Conservation (phyloP, 2,797 vertebrate species). For the Denticeps clupeoides region DNA sequence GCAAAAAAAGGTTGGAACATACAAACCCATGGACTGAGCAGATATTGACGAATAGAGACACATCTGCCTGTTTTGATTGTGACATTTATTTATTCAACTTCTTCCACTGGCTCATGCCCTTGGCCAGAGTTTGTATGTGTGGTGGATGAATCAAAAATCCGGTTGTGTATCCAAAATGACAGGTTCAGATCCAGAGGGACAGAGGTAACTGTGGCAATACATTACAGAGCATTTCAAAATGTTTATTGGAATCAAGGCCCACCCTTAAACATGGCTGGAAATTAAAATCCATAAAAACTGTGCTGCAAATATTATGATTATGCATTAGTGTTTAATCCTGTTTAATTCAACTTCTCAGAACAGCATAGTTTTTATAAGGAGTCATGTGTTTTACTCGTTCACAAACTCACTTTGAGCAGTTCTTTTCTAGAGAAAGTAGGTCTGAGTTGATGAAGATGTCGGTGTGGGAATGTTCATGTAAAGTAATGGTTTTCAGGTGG, state of each 20-base stretch:
- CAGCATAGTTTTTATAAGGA: conserved; percentile 3
- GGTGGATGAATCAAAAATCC: too few relatives aligned
- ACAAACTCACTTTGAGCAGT: neutral
- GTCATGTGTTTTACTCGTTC: neutral
- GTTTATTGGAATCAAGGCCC: conserved; percentile 18
- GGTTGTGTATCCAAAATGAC: too few relatives aligned
- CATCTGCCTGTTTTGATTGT: too few relatives aligned
- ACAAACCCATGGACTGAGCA: too few relatives aligned
- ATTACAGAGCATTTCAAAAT: neutral
- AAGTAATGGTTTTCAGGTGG: too few relatives aligned
- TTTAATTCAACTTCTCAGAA: neutral
- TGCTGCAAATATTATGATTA: conserved; percentile 8
- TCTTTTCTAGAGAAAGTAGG: neutral
- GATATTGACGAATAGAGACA: too few relatives aligned
- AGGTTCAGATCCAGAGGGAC: too few relatives aligned
- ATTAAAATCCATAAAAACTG: neutral
- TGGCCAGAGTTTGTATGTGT: too few relatives aligned
- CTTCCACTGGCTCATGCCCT: too few relatives aligned
- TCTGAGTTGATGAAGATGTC: conserved; percentile 18
- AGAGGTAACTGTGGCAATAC: too few relatives aligned
- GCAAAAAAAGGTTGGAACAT: too few relatives aligned
- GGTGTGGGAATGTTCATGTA: conserved; percentile 45
- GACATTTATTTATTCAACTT: too few relatives aligned
- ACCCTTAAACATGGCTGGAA: conserved; percentile 2
- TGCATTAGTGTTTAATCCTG: conserved; percentile 4